Evolutionary conservation across 2,113 vertebrate genomes (phyloP).

Genomic region (Gopherus evgoodei): DNA sequence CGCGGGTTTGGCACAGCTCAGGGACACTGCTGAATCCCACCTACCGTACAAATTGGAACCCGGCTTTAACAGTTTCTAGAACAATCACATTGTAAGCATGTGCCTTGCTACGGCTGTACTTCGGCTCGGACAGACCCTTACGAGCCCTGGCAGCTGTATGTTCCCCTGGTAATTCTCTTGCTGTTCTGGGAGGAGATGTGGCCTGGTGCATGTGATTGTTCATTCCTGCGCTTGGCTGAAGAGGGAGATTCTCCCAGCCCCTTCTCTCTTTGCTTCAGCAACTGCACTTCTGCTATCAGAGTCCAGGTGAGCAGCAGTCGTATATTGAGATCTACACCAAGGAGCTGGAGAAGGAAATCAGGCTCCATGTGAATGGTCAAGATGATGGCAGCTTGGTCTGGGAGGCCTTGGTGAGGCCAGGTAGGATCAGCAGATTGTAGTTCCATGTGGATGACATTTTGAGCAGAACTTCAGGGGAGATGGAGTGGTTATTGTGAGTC

Average conservation of each 20-base stretch:
- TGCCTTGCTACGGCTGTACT: neutral
- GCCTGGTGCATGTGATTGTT: neutral
- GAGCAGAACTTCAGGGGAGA: neutral
- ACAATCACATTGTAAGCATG: neutral
- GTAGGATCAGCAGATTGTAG: neutral
- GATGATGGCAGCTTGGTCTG: fast-evolving
- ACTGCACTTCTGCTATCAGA: neutral
- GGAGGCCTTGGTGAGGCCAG: neutral
- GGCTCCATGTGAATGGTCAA: neutral
- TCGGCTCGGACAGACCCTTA: no score
- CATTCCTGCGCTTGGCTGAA: fast-evolving
- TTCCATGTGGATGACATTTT: neutral
- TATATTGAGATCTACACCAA: neutral
- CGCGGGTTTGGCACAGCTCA: neutral
- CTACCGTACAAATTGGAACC: neutral
- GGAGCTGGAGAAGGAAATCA: neutral
- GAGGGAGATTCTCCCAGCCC: neutral
- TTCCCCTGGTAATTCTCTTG: neutral
- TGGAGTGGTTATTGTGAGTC: neutral
- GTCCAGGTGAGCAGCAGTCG: neutral
- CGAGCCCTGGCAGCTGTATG: neutral
- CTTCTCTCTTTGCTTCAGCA: neutral
- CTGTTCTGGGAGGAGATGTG: neutral
- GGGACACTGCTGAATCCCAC: neutral
- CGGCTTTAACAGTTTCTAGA: neutral